Evolutionary conservation across 2,797 vertebrate species (phyloP), one percentile per base, ranked within the genome.

Genomic region (Helicolenus hilgendorfi): DNA sequence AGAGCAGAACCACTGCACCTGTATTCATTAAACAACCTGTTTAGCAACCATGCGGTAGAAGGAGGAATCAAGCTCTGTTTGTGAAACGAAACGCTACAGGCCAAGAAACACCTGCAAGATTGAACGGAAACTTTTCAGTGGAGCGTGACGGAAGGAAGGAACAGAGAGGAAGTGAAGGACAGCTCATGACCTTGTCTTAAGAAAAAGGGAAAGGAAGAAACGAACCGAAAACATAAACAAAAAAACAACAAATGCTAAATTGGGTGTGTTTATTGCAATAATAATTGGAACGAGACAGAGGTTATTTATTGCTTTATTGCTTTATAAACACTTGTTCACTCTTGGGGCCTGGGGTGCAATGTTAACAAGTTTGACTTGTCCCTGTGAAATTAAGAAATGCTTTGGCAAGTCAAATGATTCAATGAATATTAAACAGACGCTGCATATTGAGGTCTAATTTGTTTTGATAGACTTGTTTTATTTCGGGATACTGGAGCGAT

Each of bases 1-100:
- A 92, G 94, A 95, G 93, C 93, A 95, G 94, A 96, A 94, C 95
- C 89, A 82, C 93, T 83, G 92, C 95, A 95, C 94, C 95, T 95
- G 95, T 95, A 94, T 95, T 95, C 94, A 96, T 96, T 96, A 94
- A 88, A 89, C 92, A 92, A 89, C 92, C 94, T 91, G 93, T 94
- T 94, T 92, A 94, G 92, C 87, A 93, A 87, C 89, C 91, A 72
- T 73, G 81, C 59, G 38, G 89, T 53, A 53, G 92, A 85, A 84
- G 81, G 69, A 85, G 70, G 88, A 85, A 87, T 91, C 85, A 75
- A 81, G 68, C 79, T 88, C 87, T 76, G 87, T 90, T 92, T 89
- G 89, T 73, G 81, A 94, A 91, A 93, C 62, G 53, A 84, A 88
- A 77, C 55, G 13, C 91, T 87, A 86, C 86, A 74, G 81, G 86